Conservation (phyloP, 2,113 vertebrate genomes). For the Ophiodon elongatus region DNA sequence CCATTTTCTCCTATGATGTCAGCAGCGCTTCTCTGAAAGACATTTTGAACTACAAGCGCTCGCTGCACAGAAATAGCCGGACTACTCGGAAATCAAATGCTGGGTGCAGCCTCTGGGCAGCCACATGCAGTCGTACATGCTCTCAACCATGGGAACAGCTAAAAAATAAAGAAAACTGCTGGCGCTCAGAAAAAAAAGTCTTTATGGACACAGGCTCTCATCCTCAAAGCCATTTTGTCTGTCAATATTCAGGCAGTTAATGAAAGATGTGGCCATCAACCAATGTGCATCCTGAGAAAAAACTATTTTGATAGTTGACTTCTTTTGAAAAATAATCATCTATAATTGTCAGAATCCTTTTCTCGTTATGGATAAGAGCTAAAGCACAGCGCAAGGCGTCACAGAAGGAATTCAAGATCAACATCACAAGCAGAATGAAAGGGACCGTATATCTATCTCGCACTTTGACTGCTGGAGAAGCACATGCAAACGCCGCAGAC, state of each 20-base stretch:
- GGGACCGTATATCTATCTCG: background rate
- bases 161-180: too few species aligned
- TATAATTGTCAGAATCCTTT: constrained; percentile 33
- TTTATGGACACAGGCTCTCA: background rate
- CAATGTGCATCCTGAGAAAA: background rate
- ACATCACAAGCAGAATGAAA: constrained; percentile 11
- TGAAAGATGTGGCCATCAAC: background rate
- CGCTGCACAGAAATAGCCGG: background rate
- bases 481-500: background rate
- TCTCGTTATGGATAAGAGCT: constrained; percentile 33
- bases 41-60: background rate
- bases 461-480: background rate
- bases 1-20: background rate
- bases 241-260: background rate
- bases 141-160: too few species aligned
- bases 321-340: constrained; percentile 12
- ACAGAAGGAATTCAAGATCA: constrained; percentile 36
- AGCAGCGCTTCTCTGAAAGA: background rate
- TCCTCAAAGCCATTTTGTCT: background rate
- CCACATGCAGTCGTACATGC: background rate
- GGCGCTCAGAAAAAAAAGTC: too few species aligned
- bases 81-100: too few species aligned
- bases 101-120: background rate
- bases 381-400: constrained; percentile 13
- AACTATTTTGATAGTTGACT: background rate